Base-by-base conservation (phyloP, 2,888 invertebrate genomes). In the Melanotus villosus region DNA sequence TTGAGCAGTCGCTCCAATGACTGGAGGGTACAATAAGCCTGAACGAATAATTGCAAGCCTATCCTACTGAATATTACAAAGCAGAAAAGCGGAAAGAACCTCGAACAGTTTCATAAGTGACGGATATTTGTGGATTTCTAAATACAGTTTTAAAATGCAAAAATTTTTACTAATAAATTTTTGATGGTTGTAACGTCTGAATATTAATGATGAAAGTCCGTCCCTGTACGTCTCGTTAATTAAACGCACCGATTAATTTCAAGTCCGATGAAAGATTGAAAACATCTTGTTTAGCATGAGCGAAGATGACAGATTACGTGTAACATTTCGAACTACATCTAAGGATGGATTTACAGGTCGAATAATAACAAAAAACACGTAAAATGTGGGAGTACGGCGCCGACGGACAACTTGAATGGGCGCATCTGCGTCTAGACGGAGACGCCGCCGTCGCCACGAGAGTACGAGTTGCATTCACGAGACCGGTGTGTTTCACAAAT, bases 381-480 rank as follows among this genome's bases (percentile, higher is more conserved):
- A 34, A 2, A 16, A 36, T 30, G 68, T 65, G 52, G 64, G 68
- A 30, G 68, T 23, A 30, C 45, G 68, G 65, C 68, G 68, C 58
- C 68, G 68, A 69, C 59, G 50, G 68, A 64, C 59, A 41, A n/a
- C 36, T 41, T 69, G 68, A 69, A 69, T 69, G 68, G 60, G 59
- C 58, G 68, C 68, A 69, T 59, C 43, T 32, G 54, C 68, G 68
- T 69, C 64, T 69, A 65, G 68, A 68, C 68, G 57, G 47, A 23
- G 56, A 58, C 64, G 59, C 43, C 59, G 59, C 18, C 41, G 68
- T 21, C 65, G 62, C 65, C 59, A 30, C 58, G 43, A 41, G 59
- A 38, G 64, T 64, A 65, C 59, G 52, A 59, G 64, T 45, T 69
- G 68, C 68, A 69, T 69, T 69, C 68, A 69, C 68, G 64, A 64